Evolutionary conservation across 2,888 invertebrate species (phyloP).

Genomic region (Acleris emargana): DNA sequence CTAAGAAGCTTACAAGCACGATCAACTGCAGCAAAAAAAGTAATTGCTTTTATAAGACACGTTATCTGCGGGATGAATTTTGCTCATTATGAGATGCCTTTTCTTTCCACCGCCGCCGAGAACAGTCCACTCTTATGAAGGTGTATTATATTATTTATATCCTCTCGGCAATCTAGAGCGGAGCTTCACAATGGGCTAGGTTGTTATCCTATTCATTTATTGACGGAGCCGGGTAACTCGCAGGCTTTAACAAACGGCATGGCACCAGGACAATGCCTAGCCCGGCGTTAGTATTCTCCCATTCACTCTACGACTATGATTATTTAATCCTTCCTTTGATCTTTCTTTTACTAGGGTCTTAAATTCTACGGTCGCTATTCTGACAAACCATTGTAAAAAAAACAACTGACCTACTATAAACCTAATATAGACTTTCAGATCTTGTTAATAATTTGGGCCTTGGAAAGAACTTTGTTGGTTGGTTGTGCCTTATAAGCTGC

Average conservation of each 20-base stretch:
- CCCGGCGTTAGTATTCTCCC: neutral
- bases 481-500: too few species aligned
- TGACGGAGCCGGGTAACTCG: constrained; percentile 5
- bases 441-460: too few species aligned
- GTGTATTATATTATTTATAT: constrained; percentile 4
- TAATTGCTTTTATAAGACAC: constrained; percentile 20
- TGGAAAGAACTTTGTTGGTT: too few species aligned
- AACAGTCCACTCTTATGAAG: constrained; percentile 20
- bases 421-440: too few species aligned
- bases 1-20: constrained; percentile 22
- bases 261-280: constrained; percentile 9
- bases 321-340: constrained; percentile 19
- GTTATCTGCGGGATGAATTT: constrained; percentile 10
- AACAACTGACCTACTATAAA: too few species aligned
- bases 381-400: too few species aligned
- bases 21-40: constrained; percentile 13
- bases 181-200: neutral
- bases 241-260: constrained; percentile 1
- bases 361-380: too few species aligned
- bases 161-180: neutral
- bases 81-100: constrained; percentile 12
- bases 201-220: constrained; percentile 10
- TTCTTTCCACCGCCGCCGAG: constrained; percentile 5
- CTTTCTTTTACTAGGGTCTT: neutral
- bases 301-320: neutral